Evolutionary conservation across 2,797 vertebrate genomes (phyloP), one percentile per base, ranked within the genome.

Genomic region (Cygnus olor): DNA sequence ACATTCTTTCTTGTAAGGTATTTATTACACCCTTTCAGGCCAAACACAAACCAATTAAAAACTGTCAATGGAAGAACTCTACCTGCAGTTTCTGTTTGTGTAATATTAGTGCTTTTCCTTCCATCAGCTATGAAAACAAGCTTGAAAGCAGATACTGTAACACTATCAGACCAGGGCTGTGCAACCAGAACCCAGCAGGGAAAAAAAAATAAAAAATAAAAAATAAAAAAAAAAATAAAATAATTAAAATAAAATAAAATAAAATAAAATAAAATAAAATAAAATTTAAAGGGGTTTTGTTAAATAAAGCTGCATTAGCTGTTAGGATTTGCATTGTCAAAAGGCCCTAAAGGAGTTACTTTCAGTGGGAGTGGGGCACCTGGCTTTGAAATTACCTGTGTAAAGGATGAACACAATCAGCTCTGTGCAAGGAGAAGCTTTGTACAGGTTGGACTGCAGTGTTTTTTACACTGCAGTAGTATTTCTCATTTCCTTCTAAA

Each of bases 401-500:
- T 60, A 36, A 88, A 83, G 32, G 8, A 80, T 27, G 25, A 60
- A 51, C 19, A 44, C 30, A 32, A 34, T 81, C 38, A 64, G 27
- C 40, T 63, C 45, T 13, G 4, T 32, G 51, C 3, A 32, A 93
- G 53, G 13, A 40, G 89, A 76, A 85, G 54, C 19, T 30, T 44
- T 73, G 32, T 63, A 30, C 11, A 19, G 64, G 36, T n/a, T 71
- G 34, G 22, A 54, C 58, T 85, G 24, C 74, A 71, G 21, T 30
- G 13, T 3, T 56, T 89, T 70, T 80, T 82, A 28, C 24, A 20
- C 49, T 51, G 66, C 63, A 81, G 58, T 68, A 66, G 17, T 69
- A 84, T 69, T 91, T 92, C 58, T 89, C 27, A 69, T 96, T 94
- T 91, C 77, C 24, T 89, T 91, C 63, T 86, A 58, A 96, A 92